Conservation (phyloP, 37 sponge, comb jelly and placozoan species). For the Geodia barretti region DNA sequence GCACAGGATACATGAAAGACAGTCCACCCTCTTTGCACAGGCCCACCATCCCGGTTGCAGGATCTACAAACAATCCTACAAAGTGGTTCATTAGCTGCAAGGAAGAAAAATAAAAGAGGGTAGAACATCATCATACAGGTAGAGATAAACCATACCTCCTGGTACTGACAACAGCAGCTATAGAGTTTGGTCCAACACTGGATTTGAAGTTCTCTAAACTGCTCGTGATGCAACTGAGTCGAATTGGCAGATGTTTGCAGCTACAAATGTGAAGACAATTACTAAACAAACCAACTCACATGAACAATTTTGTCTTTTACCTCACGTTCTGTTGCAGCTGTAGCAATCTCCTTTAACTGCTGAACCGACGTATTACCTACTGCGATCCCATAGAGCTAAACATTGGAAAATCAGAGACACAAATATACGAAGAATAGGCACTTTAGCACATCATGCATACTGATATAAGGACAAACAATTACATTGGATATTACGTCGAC, state of each 20-base stretch:
- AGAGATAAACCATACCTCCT: slow-evolving; percentile 24
- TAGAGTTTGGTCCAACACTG: slow-evolving; percentile 73
- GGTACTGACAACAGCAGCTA: slow-evolving; percentile 47
- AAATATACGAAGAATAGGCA: too few species aligned
- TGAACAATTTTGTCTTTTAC: too few species aligned
- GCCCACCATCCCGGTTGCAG: slow-evolving; percentile 43
- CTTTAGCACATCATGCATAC: too few species aligned
- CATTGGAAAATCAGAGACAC: too few species aligned
- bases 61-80: slow-evolving; percentile 34
- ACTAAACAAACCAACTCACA: not conserved
- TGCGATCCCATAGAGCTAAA: too few species aligned
- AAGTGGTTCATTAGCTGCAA: slow-evolving; percentile 36
- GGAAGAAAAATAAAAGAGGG: not conserved
- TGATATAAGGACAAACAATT: too few species aligned
- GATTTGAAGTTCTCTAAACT: slow-evolving; percentile 31
- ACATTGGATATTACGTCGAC: too few species aligned
- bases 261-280: not conserved
- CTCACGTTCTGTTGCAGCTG: not conserved
- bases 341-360: not conserved
- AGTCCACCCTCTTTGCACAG: slow-evolving; percentile 22
- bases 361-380: not conserved
- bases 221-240: slow-evolving; percentile 30
- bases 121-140: not conserved
- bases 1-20: slow-evolving; percentile 21
- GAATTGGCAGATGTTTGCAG: slow-evolving; percentile 29